Conservation (phyloP, 2,113 vertebrate species). For the Tetrax tetrax region DNA sequence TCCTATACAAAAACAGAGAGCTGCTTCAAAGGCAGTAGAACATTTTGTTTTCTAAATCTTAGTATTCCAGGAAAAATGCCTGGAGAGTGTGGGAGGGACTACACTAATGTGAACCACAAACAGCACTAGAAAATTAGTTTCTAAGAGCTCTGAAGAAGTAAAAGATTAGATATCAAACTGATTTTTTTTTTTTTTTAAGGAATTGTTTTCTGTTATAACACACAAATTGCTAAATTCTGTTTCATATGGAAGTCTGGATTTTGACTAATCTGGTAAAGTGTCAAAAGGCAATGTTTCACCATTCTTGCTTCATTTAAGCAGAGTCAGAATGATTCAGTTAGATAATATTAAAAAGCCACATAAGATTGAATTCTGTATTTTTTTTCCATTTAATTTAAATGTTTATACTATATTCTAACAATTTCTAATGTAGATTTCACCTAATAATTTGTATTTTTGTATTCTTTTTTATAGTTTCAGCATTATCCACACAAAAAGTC, state of each 20-base stretch:
- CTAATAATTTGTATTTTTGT: neutral
- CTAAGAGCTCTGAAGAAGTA: neutral
- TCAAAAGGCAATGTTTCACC: neutral
- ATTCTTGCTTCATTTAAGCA: neutral
- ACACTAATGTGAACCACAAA: neutral
- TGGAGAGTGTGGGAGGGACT: neutral
- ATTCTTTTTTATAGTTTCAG: neutral
- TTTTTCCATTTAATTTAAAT: neutral
- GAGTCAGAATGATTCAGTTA: neutral
- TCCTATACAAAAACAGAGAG: neutral
- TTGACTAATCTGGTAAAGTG: neutral
- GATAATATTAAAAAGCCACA: neutral
- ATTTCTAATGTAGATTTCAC: neutral
- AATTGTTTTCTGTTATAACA: neutral
- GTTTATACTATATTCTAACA: neutral
- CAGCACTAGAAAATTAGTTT: neutral
- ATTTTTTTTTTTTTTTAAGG: neutral
- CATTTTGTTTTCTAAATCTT: conserved; percentile 49
- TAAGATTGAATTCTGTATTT: neutral
- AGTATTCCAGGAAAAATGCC: conserved; percentile 29
- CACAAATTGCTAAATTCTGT: neutral
- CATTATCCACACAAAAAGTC: neutral
- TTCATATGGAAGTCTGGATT: neutral
- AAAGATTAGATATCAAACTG: neutral
- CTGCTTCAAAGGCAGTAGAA: conserved; percentile 9